These are phyloP conservation scores for Dicaeum eximium DNA, from an alignment of 2,113 vertebrate genomes.

Conservation along the genomic window DNA sequence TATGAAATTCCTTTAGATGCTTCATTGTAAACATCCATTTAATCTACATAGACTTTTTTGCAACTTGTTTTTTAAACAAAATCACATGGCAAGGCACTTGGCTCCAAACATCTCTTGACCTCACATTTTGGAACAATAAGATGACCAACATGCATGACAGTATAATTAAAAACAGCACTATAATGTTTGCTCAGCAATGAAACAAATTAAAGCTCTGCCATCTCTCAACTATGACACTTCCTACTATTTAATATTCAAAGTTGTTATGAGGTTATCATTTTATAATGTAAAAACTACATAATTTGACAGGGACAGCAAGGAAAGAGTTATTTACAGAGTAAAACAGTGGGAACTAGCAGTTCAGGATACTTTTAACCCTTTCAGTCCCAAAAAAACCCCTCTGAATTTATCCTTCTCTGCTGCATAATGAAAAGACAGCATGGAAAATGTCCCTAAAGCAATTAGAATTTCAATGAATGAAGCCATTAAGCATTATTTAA, in stretches of 20 bases:
- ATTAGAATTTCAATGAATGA: background rate
- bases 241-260: background rate
- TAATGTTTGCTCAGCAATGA: background rate
- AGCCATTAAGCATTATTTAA: background rate
- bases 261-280: background rate
- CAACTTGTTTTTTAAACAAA: background rate
- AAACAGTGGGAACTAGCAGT: background rate
- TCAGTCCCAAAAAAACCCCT: background rate
- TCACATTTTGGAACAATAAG: background rate
- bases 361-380: background rate
- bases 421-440: background rate
- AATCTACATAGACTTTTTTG: background rate
- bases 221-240: background rate
- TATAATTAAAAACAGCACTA: background rate
- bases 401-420: background rate
- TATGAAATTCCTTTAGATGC: background rate
- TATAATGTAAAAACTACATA: background rate
- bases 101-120: background rate
- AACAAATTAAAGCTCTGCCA: background rate
- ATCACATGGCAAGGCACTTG: background rate
- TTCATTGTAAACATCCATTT: background rate
- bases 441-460: background rate
- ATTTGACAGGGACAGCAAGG: background rate
- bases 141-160: background rate
- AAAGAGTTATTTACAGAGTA: background rate